These are phyloP conservation scores for Torymus auratus DNA, from an alignment of 2,888 invertebrate species.

Conservation along the genomic window DNA sequence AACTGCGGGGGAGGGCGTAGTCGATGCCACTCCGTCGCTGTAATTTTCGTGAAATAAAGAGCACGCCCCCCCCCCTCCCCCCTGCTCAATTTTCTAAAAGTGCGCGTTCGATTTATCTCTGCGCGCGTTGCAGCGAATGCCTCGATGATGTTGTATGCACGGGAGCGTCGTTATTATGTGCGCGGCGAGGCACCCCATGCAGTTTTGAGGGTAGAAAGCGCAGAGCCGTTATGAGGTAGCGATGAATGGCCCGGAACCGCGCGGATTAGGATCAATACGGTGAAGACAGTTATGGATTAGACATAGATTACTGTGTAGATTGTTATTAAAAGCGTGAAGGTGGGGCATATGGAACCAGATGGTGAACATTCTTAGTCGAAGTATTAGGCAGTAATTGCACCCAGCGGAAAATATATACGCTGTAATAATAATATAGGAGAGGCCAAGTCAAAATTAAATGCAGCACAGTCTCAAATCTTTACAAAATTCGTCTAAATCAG, in stretches of 20 bases:
- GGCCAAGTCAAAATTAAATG: no score
- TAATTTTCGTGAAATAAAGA: conserved; percentile 49
- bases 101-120: neutral
- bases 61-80: conserved; percentile 41
- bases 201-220: neutral
- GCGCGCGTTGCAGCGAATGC: neutral
- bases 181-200: conserved; percentile 18
- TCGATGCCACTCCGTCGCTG: neutral
- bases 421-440: no score
- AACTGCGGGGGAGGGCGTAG: neutral
- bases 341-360: neutral
- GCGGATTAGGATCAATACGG: conserved; percentile 7
- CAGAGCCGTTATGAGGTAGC: conserved; percentile 7
- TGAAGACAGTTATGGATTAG: neutral
- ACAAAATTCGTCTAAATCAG: no score
- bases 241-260: conserved; percentile 27
- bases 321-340: conserved; percentile 2
- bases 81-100: conserved; percentile 29
- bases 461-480: no score
- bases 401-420: no score
- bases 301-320: neutral
- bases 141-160: neutral
- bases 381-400: no score
- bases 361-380: no score
- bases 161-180: conserved; percentile 41